A percentile compares a stretch with the other conserved stretches of the same genome.
These are phyloP conservation scores for Alitta virens DNA, from an alignment of 2,888 invertebrate genomes.

Conservation along the genomic window DNA sequence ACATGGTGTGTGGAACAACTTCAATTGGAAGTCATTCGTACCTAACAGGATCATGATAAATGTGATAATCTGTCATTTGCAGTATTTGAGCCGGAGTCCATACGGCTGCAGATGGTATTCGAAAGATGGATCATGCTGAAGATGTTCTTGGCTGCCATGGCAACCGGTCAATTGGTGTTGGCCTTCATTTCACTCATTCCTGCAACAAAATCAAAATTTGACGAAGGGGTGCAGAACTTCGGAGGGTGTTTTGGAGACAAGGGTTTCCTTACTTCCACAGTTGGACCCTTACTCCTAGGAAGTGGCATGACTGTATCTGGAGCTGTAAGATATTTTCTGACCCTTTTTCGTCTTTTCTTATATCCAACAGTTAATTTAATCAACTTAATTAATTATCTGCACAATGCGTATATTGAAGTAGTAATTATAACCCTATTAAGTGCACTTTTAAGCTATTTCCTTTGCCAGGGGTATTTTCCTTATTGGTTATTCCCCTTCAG, in stretches of 20 bases:
- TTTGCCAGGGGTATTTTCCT: no score
- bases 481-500: no score
- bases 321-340: conserved; percentile 35
- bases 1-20: no score
- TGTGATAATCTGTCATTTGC: no score
- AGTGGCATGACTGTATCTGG: conserved; percentile 46
- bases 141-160: conserved; percentile 46
- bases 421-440: no score
- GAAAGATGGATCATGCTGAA: conserved; percentile 47
- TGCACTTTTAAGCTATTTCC: no score
- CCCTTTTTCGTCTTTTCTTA: no score
- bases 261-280: conserved; percentile 33
- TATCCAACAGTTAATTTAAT: no score
- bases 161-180: conserved; percentile 38
- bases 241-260: conserved; percentile 35
- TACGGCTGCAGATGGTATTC: conserved; percentile 48
- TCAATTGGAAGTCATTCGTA: no score
- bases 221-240: conserved; percentile 31
- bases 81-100: conserved; percentile 48
- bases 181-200: conserved; percentile 39
- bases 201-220: conserved; percentile 28
- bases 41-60: no score
- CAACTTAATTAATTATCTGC: not conserved
- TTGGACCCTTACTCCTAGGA: conserved; percentile 43
- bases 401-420: no score